Evolutionary conservation across 2,113 vertebrate genomes (phyloP).

Genomic region (Xiphophorus couchianus): DNA sequence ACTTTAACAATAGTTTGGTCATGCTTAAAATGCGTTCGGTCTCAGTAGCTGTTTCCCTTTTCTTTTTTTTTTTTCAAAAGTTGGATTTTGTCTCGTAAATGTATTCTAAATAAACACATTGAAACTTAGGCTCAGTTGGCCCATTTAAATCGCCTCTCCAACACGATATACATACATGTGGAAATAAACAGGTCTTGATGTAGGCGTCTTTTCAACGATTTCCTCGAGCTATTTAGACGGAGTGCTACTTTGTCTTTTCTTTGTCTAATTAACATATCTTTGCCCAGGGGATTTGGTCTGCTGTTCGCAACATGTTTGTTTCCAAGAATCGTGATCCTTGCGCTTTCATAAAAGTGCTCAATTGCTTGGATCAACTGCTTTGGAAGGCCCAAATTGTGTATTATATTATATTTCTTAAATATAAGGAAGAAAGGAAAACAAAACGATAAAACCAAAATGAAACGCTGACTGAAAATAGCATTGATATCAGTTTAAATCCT

Average conservation of each 20-base stretch:
- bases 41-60: not conserved
- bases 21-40: not conserved
- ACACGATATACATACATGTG: not conserved
- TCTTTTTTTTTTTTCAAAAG: not conserved
- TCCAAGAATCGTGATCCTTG: not conserved
- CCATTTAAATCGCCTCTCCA: not conserved
- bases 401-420: not conserved
- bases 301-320: not conserved
- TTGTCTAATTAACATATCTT: not conserved
- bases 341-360: not conserved
- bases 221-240: not conserved
- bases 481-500: not conserved
- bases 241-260: not conserved
- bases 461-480: no score
- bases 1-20: conserved; percentile 10
- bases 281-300: not conserved
- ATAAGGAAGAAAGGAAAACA: no score
- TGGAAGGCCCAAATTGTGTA: not conserved
- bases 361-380: not conserved
- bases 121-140: not conserved
- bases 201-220: not conserved
- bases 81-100: not conserved
- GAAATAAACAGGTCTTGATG: not conserved
- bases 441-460: not conserved
- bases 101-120: not conserved